These are phyloP conservation scores for Actinopyga echinites DNA, from an alignment of 53 echinoderm and acorn worm species.

Conservation along the genomic window DNA sequence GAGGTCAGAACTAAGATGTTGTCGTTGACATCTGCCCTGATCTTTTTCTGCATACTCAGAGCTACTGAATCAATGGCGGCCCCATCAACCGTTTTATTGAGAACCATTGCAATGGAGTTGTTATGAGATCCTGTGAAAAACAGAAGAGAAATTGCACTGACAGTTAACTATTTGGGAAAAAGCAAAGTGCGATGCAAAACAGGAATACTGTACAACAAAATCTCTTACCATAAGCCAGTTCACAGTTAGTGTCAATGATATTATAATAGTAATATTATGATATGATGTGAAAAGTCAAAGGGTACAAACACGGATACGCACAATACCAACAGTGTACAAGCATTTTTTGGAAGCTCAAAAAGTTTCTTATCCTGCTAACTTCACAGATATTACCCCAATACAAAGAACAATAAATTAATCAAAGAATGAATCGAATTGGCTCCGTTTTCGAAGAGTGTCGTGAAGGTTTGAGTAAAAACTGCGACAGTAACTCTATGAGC, in stretches of 20 bases:
- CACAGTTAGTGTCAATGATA: too few relatives aligned
- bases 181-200: neutral
- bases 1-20: conserved; percentile 73
- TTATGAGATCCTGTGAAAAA: conserved; percentile 67
- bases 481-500: too few relatives aligned
- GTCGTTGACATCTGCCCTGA: conserved; percentile 50
- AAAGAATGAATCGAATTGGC: too few relatives aligned
- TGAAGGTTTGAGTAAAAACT: too few relatives aligned
- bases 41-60: conserved; percentile 65
- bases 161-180: neutral
- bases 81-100: conserved; percentile 69
- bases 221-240: neutral
- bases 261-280: too few relatives aligned
- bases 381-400: too few relatives aligned
- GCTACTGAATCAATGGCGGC: conserved; percentile 72
- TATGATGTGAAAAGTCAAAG: neutral
- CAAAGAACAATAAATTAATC: too few relatives aligned
- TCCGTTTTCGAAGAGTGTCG: too few relatives aligned
- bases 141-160: neutral
- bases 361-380: too few relatives aligned
- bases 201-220: neutral
- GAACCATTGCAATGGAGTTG: conserved; percentile 78
- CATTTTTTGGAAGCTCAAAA: too few relatives aligned
- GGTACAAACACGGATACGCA: too few relatives aligned
- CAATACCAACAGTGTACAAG: too few relatives aligned